Conservation (phyloP, 1,140 invertebrate species). For the Aporrectodea caliginosa region DNA sequence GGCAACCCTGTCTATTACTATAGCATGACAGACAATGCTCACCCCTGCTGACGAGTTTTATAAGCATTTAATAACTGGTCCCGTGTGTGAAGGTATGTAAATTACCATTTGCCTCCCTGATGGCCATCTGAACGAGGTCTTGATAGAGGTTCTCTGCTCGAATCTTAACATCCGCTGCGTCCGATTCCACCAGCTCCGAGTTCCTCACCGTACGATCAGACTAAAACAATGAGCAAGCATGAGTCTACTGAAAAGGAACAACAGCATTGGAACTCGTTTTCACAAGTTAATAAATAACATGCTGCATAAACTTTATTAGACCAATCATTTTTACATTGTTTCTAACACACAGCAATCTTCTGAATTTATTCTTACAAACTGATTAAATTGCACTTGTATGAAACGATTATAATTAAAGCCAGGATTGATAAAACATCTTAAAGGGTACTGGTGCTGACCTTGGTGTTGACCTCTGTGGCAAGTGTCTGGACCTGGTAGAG, state of each 20-base stretch:
- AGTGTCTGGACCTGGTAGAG: slow-evolving; percentile 62
- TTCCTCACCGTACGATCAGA: slow-evolving; percentile 45
- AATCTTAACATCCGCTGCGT: slow-evolving; percentile 32
- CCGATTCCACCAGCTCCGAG: slow-evolving; percentile 37
- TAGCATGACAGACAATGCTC: not conserved
- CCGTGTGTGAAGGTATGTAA: no score
- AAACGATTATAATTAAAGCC: not conserved
- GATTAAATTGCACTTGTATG: not conserved
- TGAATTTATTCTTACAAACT: no score
- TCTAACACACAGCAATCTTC: no score
- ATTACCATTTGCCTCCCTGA: slow-evolving; percentile 35
- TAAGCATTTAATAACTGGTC: no score
- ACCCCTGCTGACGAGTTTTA: no score
- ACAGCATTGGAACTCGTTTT: not conserved
- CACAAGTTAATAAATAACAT: not conserved
- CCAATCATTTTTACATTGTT: no score
- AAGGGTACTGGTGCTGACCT: slow-evolving; percentile 50
- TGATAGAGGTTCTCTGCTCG: slow-evolving; percentile 22
- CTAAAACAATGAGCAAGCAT: slow-evolving; percentile 37
- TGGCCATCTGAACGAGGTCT: slow-evolving; percentile 22
- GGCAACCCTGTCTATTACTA: slow-evolving; percentile 4
- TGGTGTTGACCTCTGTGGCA: slow-evolving; percentile 52
- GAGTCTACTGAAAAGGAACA: no score
- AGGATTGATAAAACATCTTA: not conserved
- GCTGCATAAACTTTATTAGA: not conserved